Evolutionary conservation across 2,797 vertebrate genomes (phyloP), one percentile per base, ranked within the genome.

Genomic region (Thunnus albacares): DNA sequence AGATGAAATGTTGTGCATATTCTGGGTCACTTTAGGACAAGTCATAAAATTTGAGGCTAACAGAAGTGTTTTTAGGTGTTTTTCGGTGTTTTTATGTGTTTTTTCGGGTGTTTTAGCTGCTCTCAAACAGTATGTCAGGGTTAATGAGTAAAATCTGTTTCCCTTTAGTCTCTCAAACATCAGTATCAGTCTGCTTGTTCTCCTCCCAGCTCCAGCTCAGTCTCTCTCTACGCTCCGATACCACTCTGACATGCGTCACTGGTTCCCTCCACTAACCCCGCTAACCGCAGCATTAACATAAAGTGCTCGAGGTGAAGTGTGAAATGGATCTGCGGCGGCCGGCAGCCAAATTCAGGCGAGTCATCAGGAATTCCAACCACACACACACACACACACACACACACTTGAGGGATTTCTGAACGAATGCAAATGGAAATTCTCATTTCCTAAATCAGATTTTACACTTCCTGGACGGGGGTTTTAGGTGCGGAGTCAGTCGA

Each of bases 401-500:
- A 30, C 28, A 30, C 78, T 77, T 28, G 47, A 75, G 56, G 79
- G 85, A 64, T 71, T 86, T 60, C 74, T 8, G 20, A 57, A 70
- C 5, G 28, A 69, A 71, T 60, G 77, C 45, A 77, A 85, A 83
- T 62, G 47, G 51, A 22, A 61, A 61, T 82, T 81, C 82, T 84
- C 82, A 79, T 82, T 89, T 87, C 72, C 81, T 56, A 68, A 86
- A 80, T 82, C 69, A 35, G 67, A 81, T 88, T 84, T 83, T 33
- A 77, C 77, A 63, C 75, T 66, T 78, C 61, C 81, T 70, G 71
- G 56, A 22, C 13, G 30, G 62, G 81, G 2, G 24, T 24, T 24
- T 75, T 74, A 45, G 77, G 56, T 28, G 80, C 61, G 20, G 51
- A 52, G 71, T 77, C 53, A n/a, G 33, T 38, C 3, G 51, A 20